These are phyloP conservation scores for Stenoptilia bipunctidactyla DNA, from an alignment of 2,888 invertebrate genomes.

Conservation along the genomic window DNA sequence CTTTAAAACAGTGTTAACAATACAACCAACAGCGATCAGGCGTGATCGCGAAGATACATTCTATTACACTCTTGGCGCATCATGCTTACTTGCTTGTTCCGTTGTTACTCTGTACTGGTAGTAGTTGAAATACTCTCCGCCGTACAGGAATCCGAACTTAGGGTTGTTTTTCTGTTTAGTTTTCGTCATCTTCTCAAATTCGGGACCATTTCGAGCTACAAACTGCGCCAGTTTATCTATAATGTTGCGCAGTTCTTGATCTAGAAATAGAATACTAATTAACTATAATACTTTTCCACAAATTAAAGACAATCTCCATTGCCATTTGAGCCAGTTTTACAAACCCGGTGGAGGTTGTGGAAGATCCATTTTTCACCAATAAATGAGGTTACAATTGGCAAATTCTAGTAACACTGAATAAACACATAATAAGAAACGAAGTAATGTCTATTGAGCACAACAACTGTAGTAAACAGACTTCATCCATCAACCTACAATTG, in stretches of 20 bases:
- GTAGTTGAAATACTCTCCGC: conserved; percentile 95
- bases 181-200: conserved; percentile 99
- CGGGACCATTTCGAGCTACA: conserved; percentile 99
- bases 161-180: conserved; percentile 98
- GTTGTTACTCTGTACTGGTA: conserved; percentile 96
- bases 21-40: conserved; percentile 47
- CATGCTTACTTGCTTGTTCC: conserved; percentile 91
- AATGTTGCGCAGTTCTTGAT: conserved; percentile 95
- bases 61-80: conserved; percentile 27
- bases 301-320: conserved; percentile 5
- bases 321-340: neutral
- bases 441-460: too few relatives aligned
- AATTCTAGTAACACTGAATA: neutral
- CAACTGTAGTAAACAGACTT: too few relatives aligned
- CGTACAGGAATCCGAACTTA: conserved; percentile 96
- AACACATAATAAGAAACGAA: too few relatives aligned
- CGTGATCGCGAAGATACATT: conserved; percentile 33
- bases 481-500: too few relatives aligned
- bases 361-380: conserved; percentile 51
- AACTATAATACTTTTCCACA: neutral
- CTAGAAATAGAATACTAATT: conserved; percentile 50
- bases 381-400: conserved; percentile 40
- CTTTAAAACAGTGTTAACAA: conserved; percentile 59
- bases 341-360: conserved; percentile 75
- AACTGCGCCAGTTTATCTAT: conserved; percentile 99